phyloP scores from a whole-genome alignment of 2,113 vertebrate species.

The Protobothrops mucrosquamatus region DNA sequence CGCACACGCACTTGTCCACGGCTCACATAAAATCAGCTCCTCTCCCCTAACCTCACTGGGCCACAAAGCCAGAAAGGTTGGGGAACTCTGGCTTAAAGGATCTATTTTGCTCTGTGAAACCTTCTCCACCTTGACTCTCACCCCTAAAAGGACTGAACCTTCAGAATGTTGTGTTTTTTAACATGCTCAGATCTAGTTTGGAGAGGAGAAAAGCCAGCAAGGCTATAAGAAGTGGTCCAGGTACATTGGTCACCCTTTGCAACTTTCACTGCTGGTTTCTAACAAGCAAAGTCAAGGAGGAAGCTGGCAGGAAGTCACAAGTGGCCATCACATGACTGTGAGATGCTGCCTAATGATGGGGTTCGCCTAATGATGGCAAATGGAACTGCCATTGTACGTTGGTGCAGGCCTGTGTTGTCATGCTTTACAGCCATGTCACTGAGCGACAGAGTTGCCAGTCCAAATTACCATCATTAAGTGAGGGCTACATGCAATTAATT shows the following conservation, averaged over 20 bases:
- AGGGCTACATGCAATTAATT: neutral
- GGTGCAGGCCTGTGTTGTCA: neutral
- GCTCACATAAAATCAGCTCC: too few species aligned
- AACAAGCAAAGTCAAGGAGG: neutral
- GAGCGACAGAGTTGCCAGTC: neutral
- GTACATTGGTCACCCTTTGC: neutral
- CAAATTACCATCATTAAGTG: neutral
- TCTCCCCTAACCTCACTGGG: too few species aligned
- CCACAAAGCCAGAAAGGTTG: too few species aligned
- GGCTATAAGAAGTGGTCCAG: neutral
- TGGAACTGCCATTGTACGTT: neutral
- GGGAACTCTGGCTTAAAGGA: neutral
- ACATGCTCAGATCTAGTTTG: neutral
- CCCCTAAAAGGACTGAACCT: neutral
- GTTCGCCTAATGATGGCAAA: neutral
- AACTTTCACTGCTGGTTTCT: neutral
- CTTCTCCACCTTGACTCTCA: neutral
- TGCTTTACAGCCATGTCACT: neutral
- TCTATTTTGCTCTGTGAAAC: neutral
- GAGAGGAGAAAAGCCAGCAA: neutral
- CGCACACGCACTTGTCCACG: too few species aligned
- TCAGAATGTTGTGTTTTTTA: neutral
- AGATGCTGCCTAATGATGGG: neutral
- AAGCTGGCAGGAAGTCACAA: neutral
- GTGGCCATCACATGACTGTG: neutral